These are phyloP conservation scores for Dendropsophus ebraccatus DNA, from an alignment of 2,113 vertebrate species.

Conservation along the genomic window DNA sequence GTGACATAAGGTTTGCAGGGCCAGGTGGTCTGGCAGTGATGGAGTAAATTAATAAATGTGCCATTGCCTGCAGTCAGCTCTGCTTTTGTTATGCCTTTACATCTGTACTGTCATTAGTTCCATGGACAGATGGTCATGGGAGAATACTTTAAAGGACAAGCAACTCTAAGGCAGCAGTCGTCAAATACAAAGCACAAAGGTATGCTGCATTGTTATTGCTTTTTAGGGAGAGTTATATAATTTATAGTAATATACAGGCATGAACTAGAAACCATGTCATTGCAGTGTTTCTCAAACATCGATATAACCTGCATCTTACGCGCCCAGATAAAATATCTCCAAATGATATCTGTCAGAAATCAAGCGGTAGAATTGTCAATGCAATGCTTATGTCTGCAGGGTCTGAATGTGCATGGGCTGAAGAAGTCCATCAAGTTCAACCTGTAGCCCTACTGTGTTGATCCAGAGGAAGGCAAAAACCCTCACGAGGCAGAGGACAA, in stretches of 20 bases:
- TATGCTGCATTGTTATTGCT: neutral
- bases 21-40: constrained; percentile 53
- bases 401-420: no score
- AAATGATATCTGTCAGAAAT: no score
- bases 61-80: constrained; percentile 46
- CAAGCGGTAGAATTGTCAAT: no score
- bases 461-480: no score
- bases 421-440: no score
- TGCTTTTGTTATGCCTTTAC: constrained; percentile 45
- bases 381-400: no score
- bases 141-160: constrained; percentile 21
- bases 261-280: no score
- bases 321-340: no score
- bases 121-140: constrained; percentile 44
- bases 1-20: constrained; percentile 54
- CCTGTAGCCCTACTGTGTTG: no score
- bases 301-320: no score
- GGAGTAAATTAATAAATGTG: constrained; percentile 57
- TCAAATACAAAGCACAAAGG: neutral
- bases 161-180: neutral
- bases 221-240: neutral
- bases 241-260: neutral
- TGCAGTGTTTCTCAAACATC: no score
- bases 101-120: constrained; percentile 42
- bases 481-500: no score